These are phyloP conservation scores for Heteropelma amictum DNA, from an alignment of 2,888 invertebrate genomes.

Conservation along the genomic window DNA sequence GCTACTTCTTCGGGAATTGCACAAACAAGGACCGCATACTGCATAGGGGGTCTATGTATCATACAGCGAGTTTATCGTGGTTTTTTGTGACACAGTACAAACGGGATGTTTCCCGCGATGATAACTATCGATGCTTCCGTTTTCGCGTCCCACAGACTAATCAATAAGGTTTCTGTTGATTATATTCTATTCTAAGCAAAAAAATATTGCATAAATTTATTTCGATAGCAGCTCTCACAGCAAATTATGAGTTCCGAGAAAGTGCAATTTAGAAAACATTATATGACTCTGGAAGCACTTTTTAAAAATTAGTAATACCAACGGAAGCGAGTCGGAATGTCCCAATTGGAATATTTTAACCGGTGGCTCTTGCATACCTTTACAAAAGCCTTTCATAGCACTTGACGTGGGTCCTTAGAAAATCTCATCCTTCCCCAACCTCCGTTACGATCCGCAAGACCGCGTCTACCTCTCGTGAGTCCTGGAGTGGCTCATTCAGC, in stretches of 20 bases:
- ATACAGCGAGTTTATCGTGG: conserved; percentile 1
- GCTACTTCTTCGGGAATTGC: conserved; percentile 38
- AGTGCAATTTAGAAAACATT: no score
- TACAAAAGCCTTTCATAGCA: not conserved
- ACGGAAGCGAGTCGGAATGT: no score
- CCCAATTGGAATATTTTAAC: no score
- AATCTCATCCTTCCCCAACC: not conserved
- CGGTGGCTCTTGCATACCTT: no score
- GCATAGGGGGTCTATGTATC: conserved; percentile 5
- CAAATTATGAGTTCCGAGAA: no score
- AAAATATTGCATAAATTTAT: no score
- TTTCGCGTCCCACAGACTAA: not conserved
- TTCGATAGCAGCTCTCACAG: not conserved
- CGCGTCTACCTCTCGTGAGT: not conserved
- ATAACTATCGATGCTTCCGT: conserved; percentile 11
- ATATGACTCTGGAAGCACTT: no score
- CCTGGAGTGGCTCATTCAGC: not conserved
- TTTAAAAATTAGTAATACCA: no score
- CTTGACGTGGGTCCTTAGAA: not conserved
- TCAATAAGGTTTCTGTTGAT: not conserved
- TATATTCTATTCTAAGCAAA: no score
- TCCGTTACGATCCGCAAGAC: not conserved
- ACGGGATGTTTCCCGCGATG: conserved; percentile 24
- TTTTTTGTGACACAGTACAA: not conserved
- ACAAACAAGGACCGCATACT: conserved; percentile 41